Base-by-base conservation (phyloP, 2,888 invertebrate genomes). In the Pycnomerus fuliginosus region DNA sequence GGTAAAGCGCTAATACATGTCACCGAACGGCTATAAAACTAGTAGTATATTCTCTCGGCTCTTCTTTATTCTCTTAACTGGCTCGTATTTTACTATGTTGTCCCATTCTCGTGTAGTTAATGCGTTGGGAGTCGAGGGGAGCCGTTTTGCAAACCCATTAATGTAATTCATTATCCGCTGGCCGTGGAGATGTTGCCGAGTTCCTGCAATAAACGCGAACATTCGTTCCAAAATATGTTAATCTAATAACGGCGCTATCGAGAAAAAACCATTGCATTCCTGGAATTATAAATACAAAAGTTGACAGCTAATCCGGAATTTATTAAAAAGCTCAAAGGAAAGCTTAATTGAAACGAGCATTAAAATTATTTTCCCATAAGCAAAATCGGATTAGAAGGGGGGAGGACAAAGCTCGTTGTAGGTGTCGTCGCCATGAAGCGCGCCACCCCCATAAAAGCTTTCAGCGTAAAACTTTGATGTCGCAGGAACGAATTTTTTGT, bases 1-100 rank as follows among this genome's bases (percentile, higher is more conserved):
- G 65, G 67, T 68, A 62, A 60, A 65, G 62, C 66, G 65, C 65
- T 67, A 70, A 68, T 70, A 67, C 67, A 62, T 66, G 70, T 70
- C 70, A 66, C 65, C 62, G 55, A 58, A 58, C 50, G 50, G 65
- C 61, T 63, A 68, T 69, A 70, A 70, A 69, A 67, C 68, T 64
- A 64, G 67, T 60, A 65, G 60, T 69, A 68, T 69, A 68, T 67
- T 66, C 62, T 60, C 63, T 43, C 57, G 60, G 60, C 62, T 64
- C 66, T 68, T 70, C 69, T 70, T 69, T 69, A 70, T 69, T 67
- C 69, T 67, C 68, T 67, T 69, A 69, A 69, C 67, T 67, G 68
- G 67, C 69, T 68, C 70, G 69, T 70, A 71, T 70, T 68, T 71
- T 61, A 62, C 66, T 65, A 56, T 60, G 65, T 64, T 64, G 68